These are phyloP conservation scores for Tonatia bakeri DNA, from an alignment of 2,113 vertebrate species.

Conservation along the genomic window DNA sequence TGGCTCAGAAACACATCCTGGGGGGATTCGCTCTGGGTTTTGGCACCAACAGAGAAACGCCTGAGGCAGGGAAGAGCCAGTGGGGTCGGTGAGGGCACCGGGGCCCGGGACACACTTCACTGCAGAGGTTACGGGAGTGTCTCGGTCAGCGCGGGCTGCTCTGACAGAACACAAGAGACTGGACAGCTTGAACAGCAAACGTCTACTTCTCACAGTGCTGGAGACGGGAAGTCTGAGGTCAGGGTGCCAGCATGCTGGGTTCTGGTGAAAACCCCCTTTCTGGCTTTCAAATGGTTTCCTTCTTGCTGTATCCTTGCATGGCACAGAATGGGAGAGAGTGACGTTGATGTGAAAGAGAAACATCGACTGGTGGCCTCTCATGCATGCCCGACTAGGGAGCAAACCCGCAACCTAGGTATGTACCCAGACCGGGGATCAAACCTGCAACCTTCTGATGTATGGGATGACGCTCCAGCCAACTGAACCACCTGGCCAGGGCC, in stretches of 20 bases:
- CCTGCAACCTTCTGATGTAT: too few species aligned
- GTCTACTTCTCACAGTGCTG: not conserved
- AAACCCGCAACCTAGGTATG: too few species aligned
- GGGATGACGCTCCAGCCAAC: too few species aligned
- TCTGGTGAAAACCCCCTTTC: not conserved
- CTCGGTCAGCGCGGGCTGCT: not conserved
- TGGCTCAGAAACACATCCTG: not conserved
- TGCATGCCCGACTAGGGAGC: too few species aligned
- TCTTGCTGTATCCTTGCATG: not conserved
- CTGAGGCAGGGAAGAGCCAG: not conserved
- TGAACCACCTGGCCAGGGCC: too few species aligned
- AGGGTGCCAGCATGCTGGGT: not conserved
- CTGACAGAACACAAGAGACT: not conserved
- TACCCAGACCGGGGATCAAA: too few species aligned
- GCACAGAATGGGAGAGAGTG: too few species aligned
- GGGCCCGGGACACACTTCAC: not conserved
- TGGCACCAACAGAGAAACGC: not conserved
- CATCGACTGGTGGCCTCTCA: too few species aligned
- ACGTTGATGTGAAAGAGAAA: too few species aligned
- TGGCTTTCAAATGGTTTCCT: not conserved
- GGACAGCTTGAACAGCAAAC: not conserved
- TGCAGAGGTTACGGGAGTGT: not conserved
- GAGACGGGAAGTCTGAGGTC: not conserved
- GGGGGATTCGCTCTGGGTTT: not conserved
- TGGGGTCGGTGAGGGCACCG: not conserved